Evolutionary conservation across 1,140 invertebrate species (phyloP).

Genomic region (Camponotus floridanus): DNA sequence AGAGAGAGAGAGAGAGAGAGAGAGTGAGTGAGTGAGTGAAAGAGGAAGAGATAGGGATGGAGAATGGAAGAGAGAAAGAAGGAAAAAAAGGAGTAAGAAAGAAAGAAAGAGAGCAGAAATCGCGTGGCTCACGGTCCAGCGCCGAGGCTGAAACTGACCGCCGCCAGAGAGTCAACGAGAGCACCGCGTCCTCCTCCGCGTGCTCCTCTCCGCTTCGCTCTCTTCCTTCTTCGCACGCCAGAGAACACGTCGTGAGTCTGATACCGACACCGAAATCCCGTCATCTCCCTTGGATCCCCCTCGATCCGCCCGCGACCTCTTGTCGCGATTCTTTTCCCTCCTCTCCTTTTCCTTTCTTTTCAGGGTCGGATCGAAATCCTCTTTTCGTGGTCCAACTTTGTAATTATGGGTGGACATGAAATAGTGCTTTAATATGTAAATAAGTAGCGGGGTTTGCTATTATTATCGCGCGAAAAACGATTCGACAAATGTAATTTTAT

Average conservation of each 20-base stretch:
- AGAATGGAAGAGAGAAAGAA: conserved; percentile 1
- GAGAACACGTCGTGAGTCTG: conserved; percentile 58
- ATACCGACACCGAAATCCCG: conserved; percentile 67
- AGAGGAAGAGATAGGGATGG: conserved; percentile 5
- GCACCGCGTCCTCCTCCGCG: conserved; percentile 51
- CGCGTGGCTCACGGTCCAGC: conserved; percentile 81
- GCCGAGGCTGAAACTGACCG: conserved; percentile 82
- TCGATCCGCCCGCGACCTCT: conserved; percentile 54
- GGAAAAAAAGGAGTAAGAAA: conserved; percentile 18
- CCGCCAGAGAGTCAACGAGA: conserved; percentile 53
- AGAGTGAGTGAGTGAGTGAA: neutral
- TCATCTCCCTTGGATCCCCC: conserved; percentile 39
- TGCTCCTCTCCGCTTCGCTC: conserved; percentile 63
- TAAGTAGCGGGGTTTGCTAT: conserved; percentile 46
- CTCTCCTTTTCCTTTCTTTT: conserved; percentile 1
- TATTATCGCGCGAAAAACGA: neutral
- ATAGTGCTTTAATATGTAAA: conserved; percentile 56
- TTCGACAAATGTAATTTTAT: conserved; percentile 29
- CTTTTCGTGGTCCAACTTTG: conserved; percentile 1
- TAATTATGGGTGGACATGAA: conserved; percentile 54
- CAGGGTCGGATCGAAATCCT: conserved; percentile 39
- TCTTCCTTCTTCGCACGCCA: conserved; percentile 61
- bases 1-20: conserved; percentile 6
- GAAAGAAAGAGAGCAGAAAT: conserved; percentile 41
- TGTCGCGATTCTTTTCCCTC: conserved; percentile 7